Base-by-base conservation (phyloP, 2,888 invertebrate species). In the Microplitis deprimator region DNA sequence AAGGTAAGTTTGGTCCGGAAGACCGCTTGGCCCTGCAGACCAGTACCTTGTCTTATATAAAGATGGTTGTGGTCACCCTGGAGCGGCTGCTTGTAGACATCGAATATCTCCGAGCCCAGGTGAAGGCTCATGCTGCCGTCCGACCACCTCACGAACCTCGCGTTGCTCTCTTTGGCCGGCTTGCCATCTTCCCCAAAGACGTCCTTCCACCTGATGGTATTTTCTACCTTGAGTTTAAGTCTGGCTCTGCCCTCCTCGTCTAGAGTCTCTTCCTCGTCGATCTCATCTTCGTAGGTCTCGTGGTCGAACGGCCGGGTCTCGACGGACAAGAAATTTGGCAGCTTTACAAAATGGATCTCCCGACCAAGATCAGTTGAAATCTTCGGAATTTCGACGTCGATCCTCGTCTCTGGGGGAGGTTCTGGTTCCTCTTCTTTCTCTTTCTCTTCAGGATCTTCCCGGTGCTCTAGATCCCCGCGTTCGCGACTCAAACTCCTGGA, bases 61-160 rank as follows among this genome's bases (percentile, higher is more conserved):
- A 99, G 91, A 89, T 99, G 99, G 91, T 99, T 99, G 91, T 98
- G 97, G 89, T 98, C 98, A 10, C 98, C 98, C 87, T 96, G 96
- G 13, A 97, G 90, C 0, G 97, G 96, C 89, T 98, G 98, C 83
- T 96, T 96, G 89, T 98, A 97, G 0, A 99, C 96, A 90, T 99
- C 99, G 89, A 99, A 99, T 82, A 99, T 97, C 92, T 99, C 99
- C 50, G 96, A 95, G 38, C 99, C 99, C 76, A 99, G 93, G 90
- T 99, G 98, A 41, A 99, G 91, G 13, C 98, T 98, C 94, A 98
- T 95, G 83, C 97, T 98, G 39, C 99, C 99, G 89, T 99, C 99
- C 0, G 98, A 98, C 99, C 99, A 99, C 81, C 95, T 94, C 0
- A 99, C 97, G 87, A 98, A 94, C 73, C 98, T 93, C 0, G 98